Percentiles rank a stretch among this genome's conserved stretches.
Evolutionary conservation across 2,888 invertebrate genomes (phyloP).

Genomic region (Rosalia funebris): DNA sequence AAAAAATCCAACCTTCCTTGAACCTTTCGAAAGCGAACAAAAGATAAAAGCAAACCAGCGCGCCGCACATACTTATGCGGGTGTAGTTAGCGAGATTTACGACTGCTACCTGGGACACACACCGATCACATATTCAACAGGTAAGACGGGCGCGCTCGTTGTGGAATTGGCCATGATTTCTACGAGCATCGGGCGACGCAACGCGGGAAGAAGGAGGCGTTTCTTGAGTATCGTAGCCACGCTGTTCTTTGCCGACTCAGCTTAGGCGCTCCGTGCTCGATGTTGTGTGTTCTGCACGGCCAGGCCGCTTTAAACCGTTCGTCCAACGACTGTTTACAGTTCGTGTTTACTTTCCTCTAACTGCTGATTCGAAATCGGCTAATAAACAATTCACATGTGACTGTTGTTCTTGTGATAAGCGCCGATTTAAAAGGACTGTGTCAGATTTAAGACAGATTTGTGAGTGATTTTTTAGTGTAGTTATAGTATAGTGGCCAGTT

Average conservation of each 20-base stretch:
- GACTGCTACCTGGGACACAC: slow-evolving; percentile 20
- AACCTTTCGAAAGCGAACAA: not conserved
- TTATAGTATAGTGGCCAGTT: no score
- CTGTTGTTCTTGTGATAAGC: no score
- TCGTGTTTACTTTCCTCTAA: slow-evolving; percentile 32
- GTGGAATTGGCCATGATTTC: slow-evolving; percentile 21
- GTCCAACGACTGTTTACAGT: slow-evolving; percentile 29
- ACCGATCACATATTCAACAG: slow-evolving; percentile 19
- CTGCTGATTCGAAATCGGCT: slow-evolving; percentile 21
- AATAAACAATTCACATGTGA: slow-evolving; percentile 12
- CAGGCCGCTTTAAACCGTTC: slow-evolving; percentile 30
- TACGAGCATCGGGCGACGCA: slow-evolving; percentile 4
- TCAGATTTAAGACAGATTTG: not conserved
- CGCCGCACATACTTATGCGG: slow-evolving; percentile 7
- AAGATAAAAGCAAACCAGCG: not conserved
- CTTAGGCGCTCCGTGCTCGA: slow-evolving; percentile 7
- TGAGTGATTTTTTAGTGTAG: not conserved
- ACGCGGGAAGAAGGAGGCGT: slow-evolving; percentile 27
- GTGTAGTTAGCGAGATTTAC: slow-evolving; percentile 19
- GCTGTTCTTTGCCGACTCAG: slow-evolving; percentile 23
- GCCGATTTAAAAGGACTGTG: no score
- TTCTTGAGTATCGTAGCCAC: slow-evolving; percentile 15
- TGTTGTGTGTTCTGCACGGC: slow-evolving; percentile 32
- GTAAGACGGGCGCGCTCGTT: slow-evolving; percentile 9
- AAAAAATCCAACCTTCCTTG: slow-evolving; percentile 7